Evolutionary conservation across 2,797 vertebrate genomes (phyloP).

Genomic region (Hemitrygon akajei): DNA sequence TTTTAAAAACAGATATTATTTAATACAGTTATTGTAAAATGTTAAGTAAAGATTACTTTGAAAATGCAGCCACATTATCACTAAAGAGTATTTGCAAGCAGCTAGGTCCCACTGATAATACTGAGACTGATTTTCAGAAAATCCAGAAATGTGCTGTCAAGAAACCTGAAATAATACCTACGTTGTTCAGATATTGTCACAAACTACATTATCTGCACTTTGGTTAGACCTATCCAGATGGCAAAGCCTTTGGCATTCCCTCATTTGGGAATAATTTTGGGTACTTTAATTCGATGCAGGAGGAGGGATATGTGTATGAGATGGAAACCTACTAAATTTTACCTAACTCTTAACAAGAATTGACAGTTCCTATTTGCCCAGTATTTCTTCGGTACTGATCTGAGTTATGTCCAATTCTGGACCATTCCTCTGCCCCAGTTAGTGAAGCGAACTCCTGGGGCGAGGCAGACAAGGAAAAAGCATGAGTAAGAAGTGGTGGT

Average conservation of each 20-base stretch:
- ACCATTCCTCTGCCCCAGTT: neutral
- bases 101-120: neutral
- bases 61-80: neutral
- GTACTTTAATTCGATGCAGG: neutral
- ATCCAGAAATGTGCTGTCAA: neutral
- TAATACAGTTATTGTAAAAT: neutral
- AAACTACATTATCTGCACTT: neutral
- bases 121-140: neutral
- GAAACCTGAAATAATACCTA: neutral
- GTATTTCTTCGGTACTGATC: neutral
- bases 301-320: neutral
- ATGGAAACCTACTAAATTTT: neutral
- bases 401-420: neutral
- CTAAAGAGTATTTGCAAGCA: neutral
- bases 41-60: neutral
- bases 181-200: no score
- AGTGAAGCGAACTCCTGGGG: neutral
- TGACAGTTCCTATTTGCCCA: no score
- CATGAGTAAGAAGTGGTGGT: neutral
- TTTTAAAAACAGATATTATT: neutral
- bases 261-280: neutral
- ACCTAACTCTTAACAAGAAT: neutral
- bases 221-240: neutral
- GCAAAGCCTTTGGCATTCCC: neutral
- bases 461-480: neutral